Base-by-base conservation (phyloP, 2,113 vertebrate species). In the Barbus barbus region DNA sequence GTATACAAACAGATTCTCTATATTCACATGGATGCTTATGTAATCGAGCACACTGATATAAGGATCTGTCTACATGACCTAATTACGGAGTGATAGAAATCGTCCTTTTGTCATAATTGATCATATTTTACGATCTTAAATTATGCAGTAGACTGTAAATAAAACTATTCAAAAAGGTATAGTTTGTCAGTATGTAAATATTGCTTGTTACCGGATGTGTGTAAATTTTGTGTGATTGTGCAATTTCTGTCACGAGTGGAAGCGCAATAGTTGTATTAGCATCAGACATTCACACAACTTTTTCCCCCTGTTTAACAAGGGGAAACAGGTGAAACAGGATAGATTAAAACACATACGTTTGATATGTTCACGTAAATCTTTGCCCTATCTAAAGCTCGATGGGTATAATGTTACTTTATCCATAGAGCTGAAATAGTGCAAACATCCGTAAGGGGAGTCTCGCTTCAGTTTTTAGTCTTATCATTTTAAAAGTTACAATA, bases 161-260 rank as follows among this genome's bases (percentile, higher is more conserved):
- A 46, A 86, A 85, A 82, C 16, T 76, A 86, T 87, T 67, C 9
- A 9, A 67, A 22, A 31, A 22, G 9, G 65, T 36, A 18, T 65
- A 31, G 61, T 65, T 31, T 90, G 85, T 84, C 89, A 83, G 84
- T 38, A 33, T 85, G 87, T 84, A 90, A 89, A 85, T 88, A 88
- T 84, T 86, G 90, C 88, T 90, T 31, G 71, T 86, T 63, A 61
- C 12, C 5, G 9, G 56, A 22, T 60, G 22, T 63, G 14, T 26
- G 60, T 16, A 20, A 67, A 33, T 36, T 13, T 20, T 41, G 33
- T 65, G 61, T 28, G 6, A 18, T 9, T 58, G 1, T 20, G 16
- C 22, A 2, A 53, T 22, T 53, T 53, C 51, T 53, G 7, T 67
- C 61, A 33, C 26, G 26, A 28, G 26, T 1, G 3, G 28, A 31